Evolutionary conservation across 2,113 vertebrate genomes (phyloP).

Genomic region (Syngnathus floridae): DNA sequence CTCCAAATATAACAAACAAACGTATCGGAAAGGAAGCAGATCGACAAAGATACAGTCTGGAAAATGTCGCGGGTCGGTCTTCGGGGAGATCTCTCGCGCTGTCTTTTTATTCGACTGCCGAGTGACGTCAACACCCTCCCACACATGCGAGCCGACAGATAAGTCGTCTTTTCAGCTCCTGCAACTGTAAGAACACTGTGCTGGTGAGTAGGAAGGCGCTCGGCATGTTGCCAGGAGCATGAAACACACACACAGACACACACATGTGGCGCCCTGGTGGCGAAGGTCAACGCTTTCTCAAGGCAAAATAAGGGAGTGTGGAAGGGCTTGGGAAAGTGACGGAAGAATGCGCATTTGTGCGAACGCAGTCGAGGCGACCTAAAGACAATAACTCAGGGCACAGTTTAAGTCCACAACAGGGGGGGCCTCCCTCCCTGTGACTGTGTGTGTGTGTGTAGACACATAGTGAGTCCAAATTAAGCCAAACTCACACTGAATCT

Average conservation of each 20-base stretch:
- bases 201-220: conserved; percentile 50
- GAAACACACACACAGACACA: conserved; percentile 22
- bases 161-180: conserved; percentile 34
- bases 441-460: conserved; percentile 8
- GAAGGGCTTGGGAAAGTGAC: conserved; percentile 63
- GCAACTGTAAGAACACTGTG: conserved; percentile 57
- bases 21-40: not conserved
- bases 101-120: conserved; percentile 14
- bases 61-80: not conserved
- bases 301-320: conserved; percentile 64
- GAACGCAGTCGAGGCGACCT: conserved; percentile 38
- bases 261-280: conserved; percentile 36
- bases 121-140: conserved; percentile 23
- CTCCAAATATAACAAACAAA: not conserved
- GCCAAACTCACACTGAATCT: conserved; percentile 46
- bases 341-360: conserved; percentile 58
- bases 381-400: conserved; percentile 50
- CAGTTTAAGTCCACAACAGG: conserved; percentile 51
- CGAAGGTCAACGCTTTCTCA: conserved; percentile 73
- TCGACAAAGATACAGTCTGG: not conserved
- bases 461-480: conserved; percentile 37
- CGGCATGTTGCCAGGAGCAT: conserved; percentile 55
- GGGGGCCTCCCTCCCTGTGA: conserved; percentile 8
- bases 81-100: not conserved
- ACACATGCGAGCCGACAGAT: conserved; percentile 18